Conservation (phyloP, 2,888 invertebrate genomes). For the Caenorhabditis becei region DNA sequence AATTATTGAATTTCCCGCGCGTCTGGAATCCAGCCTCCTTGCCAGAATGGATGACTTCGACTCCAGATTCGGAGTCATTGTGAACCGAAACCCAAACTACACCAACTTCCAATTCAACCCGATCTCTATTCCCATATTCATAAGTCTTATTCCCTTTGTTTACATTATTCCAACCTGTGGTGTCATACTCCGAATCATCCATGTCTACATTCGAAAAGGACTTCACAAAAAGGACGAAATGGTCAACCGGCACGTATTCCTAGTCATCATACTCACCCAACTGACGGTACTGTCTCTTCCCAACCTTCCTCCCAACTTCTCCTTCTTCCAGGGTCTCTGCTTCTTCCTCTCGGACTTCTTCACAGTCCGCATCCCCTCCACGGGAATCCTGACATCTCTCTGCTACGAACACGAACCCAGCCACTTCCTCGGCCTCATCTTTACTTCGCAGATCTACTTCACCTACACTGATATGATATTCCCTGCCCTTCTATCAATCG, state of each 20-base stretch:
- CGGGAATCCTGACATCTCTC: constrained; percentile 28
- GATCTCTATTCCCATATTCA: constrained; percentile 4
- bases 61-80: background rate
- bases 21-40: background rate
- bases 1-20: background rate
- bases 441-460: constrained; percentile 16
- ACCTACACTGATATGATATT: constrained; percentile 29
- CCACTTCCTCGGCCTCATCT: constrained; percentile 6
- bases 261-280: constrained; percentile 28
- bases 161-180: constrained; percentile 27
- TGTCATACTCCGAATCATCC: constrained; percentile 18
- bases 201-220: constrained; percentile 24
- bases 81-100: constrained; percentile 25
- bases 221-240: constrained; percentile 15
- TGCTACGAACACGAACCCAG: constrained; percentile 24
- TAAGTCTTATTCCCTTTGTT: constrained; percentile 14
- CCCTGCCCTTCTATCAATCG: constrained; percentile 15
- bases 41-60: background rate
- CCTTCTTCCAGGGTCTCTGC: constrained; percentile 20
- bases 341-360: constrained; percentile 33
- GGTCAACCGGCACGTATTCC: constrained; percentile 21
- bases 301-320: background rate
- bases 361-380: constrained; percentile 21
- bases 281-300: constrained; percentile 1
- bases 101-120: constrained; percentile 17